Base-by-base conservation (phyloP, 2,113 vertebrate genomes). In the Phainopepla nitens region DNA sequence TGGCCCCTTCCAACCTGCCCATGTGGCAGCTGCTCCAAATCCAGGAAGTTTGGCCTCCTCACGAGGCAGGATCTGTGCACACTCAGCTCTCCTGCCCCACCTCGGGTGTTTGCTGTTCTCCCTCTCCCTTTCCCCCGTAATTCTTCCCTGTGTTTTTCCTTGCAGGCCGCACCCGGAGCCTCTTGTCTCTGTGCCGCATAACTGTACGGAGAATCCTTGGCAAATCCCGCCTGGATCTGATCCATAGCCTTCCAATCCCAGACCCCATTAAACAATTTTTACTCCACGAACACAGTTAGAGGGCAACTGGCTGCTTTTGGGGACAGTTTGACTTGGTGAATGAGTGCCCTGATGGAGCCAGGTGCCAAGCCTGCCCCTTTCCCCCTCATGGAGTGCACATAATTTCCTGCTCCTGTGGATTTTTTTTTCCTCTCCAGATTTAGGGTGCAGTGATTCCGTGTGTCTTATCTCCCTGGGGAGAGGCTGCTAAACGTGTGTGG, bases 171-270 rank as follows among this genome's bases (percentile, higher is more conserved):
- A 97, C 99, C 62, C 97, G 97, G 62, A 97, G 98, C 85, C 96
- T 99, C 96, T 98, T 98, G 54, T 95, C 97, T 60, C 80, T 98
- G 94, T 99, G 99, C 96, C 99, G 99, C n/a, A 98, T 99, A 90
- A 77, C 97, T 27, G 98, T 99, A 47, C 98, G 99, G 58, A 98
- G 97, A 96, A 87, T 95, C 7, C 97, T 99, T 76, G 99, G 99
- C 90, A 99, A 99, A 96, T 58, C 89, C n/a, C 98, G 98, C 10
- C 98, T 99, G 31, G 97, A 83, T 31, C 97, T 98, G 88, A 98
- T 99, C 62, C 96, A 97, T 9, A 97, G 87, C 5, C 98, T 99
- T 89, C 99, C 99, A 7, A 85, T 99, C 84, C 99, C 99, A 10
- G 98, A 98, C 49, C 97, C 98, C 58, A 94, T 99, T 80, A 98